Evolutionary conservation across 2,888 invertebrate species (phyloP), one percentile per base, ranked within the genome.

Genomic region (Melanophora roralis): DNA sequence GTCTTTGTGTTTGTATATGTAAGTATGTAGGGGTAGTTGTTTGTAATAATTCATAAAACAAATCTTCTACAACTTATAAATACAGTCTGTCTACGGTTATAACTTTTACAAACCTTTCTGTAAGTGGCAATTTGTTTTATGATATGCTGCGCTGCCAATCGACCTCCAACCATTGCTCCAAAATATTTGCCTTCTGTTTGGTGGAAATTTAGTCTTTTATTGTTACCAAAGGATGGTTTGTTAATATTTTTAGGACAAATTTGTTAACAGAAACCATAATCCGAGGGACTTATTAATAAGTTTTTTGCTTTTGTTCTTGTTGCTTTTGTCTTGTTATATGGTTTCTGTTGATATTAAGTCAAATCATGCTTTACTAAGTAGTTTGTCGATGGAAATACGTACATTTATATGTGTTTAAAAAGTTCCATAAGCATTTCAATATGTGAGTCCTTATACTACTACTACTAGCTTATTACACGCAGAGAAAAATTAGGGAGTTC

Each of bases 111-210:
- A 74, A 79, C 71, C 71, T 65, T 53, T 47, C 69, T 65, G 65
- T 53, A 79, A 71, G 75, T 71, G 53, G 74, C 53, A 79, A 69
- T 79, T 79, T 79, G 74, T 65, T 75, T 75, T 75, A 74, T 71
- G 79, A 74, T 75, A 45, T 75, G 57, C 72, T 55, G 19, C 40
- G 45, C 32, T 32, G 38, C n/a, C 38, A 38, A 34, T 12, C 53
- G 21, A 55, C 49, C 11, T 21, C 38, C 9, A 16, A 2, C 19
- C 38, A 16, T 4, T n/a, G 0, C 38, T 6, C 60, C 38, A n/a
- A 51, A n/a, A n/a, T 23, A 23, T 27, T 27, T 6, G 27, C 27
- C 27, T 27, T 6, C 27, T 27, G 27, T 27, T n/a, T n/a, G n/a
- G 27, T 32, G 2, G 23, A 12, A 38, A 45, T 43, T 45, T 60